phyloP scores from a whole-genome alignment of 2,888 invertebrate genomes.

The Cephus sareptanus region DNA sequence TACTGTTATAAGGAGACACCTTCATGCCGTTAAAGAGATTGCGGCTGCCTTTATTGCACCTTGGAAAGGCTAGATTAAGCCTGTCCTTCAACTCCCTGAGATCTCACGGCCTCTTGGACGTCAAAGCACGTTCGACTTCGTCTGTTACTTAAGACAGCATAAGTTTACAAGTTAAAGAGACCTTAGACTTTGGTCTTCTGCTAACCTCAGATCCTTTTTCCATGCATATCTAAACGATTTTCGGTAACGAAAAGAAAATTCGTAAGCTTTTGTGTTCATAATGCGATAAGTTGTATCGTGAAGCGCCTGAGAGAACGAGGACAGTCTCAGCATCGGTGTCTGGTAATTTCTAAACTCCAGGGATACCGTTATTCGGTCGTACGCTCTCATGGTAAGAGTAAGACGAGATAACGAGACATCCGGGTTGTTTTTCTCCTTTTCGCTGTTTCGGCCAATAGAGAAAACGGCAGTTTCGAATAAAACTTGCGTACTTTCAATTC shows the following conservation, averaged over 20 bases:
- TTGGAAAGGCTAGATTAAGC: background rate
- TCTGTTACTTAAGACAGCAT: background rate
- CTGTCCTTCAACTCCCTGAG: background rate
- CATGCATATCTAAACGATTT: background rate
- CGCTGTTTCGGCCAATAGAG: background rate
- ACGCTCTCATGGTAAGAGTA: background rate
- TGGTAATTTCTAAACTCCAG: background rate
- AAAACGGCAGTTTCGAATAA: background rate
- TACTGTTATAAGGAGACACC: background rate
- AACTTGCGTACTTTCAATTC: background rate
- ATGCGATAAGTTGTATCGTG: background rate
- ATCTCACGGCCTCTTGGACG: background rate
- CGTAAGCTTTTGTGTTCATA: background rate
- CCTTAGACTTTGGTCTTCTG: background rate
- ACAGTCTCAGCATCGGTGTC: background rate
- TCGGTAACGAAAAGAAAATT: background rate
- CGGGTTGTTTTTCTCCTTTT: background rate
- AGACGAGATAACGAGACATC: background rate
- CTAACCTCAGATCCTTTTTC: background rate
- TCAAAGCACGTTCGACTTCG: background rate
- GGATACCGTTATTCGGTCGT: background rate
- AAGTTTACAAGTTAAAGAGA: background rate
- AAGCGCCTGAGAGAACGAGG: background rate
- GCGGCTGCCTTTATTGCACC: slow-evolving; percentile 1
- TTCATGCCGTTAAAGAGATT: background rate